These are phyloP conservation scores for Barypeithes pellucidus DNA, from an alignment of 2,888 invertebrate genomes.

Conservation along the genomic window DNA sequence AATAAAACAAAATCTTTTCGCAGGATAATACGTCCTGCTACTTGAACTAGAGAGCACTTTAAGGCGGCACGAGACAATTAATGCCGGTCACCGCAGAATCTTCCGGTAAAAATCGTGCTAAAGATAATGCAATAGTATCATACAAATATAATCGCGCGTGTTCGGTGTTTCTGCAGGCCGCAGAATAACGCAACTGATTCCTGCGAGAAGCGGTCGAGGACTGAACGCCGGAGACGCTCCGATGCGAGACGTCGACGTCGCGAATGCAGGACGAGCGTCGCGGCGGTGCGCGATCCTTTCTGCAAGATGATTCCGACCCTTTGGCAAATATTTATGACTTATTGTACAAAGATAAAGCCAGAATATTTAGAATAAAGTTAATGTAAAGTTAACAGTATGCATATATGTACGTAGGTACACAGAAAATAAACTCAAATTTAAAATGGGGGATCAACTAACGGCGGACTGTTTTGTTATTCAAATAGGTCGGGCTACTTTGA, in stretches of 20 bases:
- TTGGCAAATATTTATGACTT: constrained; percentile 32
- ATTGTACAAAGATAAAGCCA: background rate
- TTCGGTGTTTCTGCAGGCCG: constrained; percentile 44
- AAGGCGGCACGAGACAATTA: constrained; percentile 34
- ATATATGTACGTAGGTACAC: too few relatives aligned
- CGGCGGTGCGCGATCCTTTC: constrained; percentile 43
- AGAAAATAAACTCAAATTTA: too few relatives aligned
- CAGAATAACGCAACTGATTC: constrained; percentile 45
- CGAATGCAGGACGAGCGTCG: constrained; percentile 43
- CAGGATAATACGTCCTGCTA: constrained; percentile 21
- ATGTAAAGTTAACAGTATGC: too few relatives aligned
- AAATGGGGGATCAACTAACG: too few relatives aligned
- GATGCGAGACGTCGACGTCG: constrained; percentile 48
- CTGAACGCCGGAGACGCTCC: constrained; percentile 46
- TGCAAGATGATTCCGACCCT: constrained; percentile 40
- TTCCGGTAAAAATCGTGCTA: constrained; percentile 39
- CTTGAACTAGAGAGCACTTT: constrained; percentile 35
- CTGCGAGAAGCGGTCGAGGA: constrained; percentile 50
- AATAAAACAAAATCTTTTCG: constrained; percentile 24
- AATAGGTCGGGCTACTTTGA: too few relatives aligned
- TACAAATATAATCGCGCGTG: constrained; percentile 34
- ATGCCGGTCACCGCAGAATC: constrained; percentile 35
- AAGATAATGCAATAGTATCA: constrained; percentile 29
- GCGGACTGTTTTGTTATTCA: too few relatives aligned
- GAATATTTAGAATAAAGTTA: background rate